Evolutionary conservation across 2,113 vertebrate genomes (phyloP).

Genomic region (Malaclemys terrapin): DNA sequence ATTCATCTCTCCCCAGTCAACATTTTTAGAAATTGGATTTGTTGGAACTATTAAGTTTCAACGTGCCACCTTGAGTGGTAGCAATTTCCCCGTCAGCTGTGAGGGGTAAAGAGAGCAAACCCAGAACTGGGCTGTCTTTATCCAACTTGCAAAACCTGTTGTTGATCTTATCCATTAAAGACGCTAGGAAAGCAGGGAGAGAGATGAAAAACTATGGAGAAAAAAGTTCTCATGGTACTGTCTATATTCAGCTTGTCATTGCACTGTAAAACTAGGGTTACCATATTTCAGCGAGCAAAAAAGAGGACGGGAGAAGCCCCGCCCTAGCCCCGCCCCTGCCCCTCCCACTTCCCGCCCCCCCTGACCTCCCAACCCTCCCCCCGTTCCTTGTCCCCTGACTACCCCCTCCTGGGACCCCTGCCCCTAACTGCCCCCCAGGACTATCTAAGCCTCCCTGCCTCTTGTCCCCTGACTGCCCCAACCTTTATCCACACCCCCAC

Average conservation of each 20-base stretch:
- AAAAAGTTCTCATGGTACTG: fast-evolving
- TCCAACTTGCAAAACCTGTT: background rate
- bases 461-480: too few species aligned
- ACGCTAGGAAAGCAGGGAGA: background rate
- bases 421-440: too few species aligned
- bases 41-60: background rate
- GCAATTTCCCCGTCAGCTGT: background rate
- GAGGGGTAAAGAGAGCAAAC: background rate
- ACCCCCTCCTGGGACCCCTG: too few species aligned
- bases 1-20: background rate
- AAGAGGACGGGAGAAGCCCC: too few species aligned
- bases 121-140: background rate
- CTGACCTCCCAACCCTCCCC: too few species aligned
- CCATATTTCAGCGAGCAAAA: too few species aligned
- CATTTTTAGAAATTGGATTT: background rate
- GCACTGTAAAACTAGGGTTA: background rate
- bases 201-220: background rate
- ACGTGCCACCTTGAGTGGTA: background rate
- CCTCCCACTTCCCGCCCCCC: too few species aligned
- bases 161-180: background rate
- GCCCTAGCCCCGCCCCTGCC: too few species aligned
- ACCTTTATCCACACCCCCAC: too few species aligned
- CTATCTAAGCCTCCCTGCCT: too few species aligned
- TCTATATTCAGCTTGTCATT: background rate
- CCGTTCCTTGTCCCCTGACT: too few species aligned